phyloP scores from a whole-genome alignment of 1,140 invertebrate genomes.

The Lasioglossum albipes region DNA sequence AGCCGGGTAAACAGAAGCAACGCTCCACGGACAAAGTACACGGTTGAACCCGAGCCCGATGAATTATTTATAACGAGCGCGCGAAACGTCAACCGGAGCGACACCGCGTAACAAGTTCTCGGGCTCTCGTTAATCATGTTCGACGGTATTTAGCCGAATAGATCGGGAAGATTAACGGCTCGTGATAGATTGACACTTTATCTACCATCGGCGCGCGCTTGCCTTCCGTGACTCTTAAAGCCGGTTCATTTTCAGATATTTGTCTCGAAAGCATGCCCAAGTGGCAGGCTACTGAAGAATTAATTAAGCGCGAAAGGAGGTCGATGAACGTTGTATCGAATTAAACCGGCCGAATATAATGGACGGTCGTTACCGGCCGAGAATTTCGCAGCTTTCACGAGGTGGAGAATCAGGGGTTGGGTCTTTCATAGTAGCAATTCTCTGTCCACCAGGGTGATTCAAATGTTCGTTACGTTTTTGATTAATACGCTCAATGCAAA shows the following conservation, averaged over 20 bases:
- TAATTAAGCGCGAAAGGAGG: not conserved
- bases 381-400: not conserved
- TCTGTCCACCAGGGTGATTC: too few relatives aligned
- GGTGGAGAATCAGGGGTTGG: not conserved
- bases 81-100: not conserved
- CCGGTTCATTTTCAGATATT: slow-evolving; percentile 9
- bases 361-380: not conserved
- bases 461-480: too few relatives aligned
- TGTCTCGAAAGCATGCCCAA: not conserved
- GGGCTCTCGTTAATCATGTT: not conserved
- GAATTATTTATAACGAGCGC: slow-evolving; percentile 1
- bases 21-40: not conserved
- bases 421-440: too few relatives aligned
- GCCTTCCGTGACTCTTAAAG: not conserved
- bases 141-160: not conserved
- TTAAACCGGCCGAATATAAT: not conserved
- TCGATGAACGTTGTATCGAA: not conserved
- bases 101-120: not conserved
- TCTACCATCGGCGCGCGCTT: not conserved
- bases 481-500: too few relatives aligned
- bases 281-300: not conserved
- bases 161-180: not conserved
- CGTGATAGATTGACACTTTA: not conserved
- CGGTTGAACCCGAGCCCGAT: not conserved
- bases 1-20: not conserved